Conservation (phyloP, 2,888 invertebrate species). For the Drosophila pseudotalamancana region DNA sequence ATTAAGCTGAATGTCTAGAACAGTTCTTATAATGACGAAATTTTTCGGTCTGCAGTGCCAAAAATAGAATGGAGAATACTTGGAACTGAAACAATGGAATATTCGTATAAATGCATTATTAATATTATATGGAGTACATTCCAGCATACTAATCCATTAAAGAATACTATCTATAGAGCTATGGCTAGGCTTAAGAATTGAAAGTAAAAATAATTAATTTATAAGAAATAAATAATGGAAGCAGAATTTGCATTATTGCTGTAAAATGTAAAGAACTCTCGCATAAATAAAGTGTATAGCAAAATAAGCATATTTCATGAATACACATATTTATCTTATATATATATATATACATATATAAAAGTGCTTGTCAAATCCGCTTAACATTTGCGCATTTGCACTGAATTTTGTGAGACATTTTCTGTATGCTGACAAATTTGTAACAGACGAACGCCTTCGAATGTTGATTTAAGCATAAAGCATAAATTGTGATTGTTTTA, state of each 20-base stretch:
- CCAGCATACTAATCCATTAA: no score
- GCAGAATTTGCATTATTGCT: no score
- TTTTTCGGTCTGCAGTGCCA: neutral
- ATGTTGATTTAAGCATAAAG: conserved; percentile 62
- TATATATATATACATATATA: conserved; percentile 15
- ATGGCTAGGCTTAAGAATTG: no score
- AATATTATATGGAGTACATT: no score
- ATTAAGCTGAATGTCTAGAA: conserved; percentile 33
- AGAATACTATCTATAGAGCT: no score
- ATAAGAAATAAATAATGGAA: no score
- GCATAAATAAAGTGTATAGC: no score
- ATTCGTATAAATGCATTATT: no score
- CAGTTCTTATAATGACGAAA: conserved; percentile 2
- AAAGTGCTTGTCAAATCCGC: conserved; percentile 67
- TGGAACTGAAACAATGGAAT: neutral
- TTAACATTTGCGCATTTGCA: conserved; percentile 45
- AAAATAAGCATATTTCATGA: neutral
- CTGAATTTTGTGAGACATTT: conserved; percentile 15
- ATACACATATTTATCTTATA: conserved; percentile 13
- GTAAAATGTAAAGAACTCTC: no score
- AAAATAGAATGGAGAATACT: neutral
- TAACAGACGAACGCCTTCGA: conserved; percentile 76
- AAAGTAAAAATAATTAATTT: no score
- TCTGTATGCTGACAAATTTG: conserved; percentile 68
- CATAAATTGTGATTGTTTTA: conserved; percentile 74